Conservation (phyloP, 2,113 vertebrate species). For the Brachypodius melanocephalos region DNA sequence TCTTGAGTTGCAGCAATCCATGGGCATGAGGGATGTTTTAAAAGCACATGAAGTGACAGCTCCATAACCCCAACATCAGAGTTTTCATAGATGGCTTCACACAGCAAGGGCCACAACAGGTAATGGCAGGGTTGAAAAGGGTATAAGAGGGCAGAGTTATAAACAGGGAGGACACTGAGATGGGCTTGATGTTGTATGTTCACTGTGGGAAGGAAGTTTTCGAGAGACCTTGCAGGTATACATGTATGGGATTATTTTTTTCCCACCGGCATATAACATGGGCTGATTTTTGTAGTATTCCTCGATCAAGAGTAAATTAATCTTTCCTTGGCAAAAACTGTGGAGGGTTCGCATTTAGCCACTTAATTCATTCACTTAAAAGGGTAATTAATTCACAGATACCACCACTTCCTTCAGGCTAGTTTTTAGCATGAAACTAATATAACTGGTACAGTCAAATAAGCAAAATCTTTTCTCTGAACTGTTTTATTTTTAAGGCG, state of each 20-base stretch:
- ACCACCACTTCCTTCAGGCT: background rate
- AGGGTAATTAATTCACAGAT: conserved; percentile 43
- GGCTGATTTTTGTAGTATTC: background rate
- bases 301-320: background rate
- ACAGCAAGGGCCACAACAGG: background rate
- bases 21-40: background rate
- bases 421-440: background rate
- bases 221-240: background rate
- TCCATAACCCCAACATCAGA: background rate
- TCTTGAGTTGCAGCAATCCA: background rate
- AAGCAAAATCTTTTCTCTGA: background rate
- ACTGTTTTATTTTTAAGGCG: background rate
- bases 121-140: background rate
- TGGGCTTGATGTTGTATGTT: background rate
- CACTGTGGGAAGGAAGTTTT: background rate
- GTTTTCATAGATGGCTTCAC: background rate
- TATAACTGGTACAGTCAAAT: background rate
- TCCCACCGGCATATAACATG: background rate
- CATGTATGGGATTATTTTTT: accelerated
- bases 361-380: background rate
- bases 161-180: background rate
- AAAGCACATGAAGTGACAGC: background rate
- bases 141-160: background rate
- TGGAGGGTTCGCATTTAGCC: background rate
- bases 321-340: conserved; percentile 2